A percentile compares a stretch with the other conserved stretches of the same genome.
These are phyloP conservation scores for Puffinus mauretanicus DNA, from an alignment of 2,113 vertebrate species.

Conservation along the genomic window DNA sequence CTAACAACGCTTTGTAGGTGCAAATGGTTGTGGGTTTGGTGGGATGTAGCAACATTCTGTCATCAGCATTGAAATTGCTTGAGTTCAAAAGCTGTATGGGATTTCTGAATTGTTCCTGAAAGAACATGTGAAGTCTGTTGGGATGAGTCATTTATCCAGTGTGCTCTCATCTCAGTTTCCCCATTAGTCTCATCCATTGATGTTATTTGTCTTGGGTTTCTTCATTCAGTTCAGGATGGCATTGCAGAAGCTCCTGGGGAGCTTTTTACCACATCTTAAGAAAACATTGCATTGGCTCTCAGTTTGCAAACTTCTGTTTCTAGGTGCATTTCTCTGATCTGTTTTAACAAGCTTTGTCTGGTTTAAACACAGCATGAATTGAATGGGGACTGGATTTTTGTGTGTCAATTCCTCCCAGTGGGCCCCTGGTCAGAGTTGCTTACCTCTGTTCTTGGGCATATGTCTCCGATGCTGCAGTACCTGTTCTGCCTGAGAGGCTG, in stretches of 20 bases:
- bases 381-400: background rate
- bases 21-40: constrained; percentile 18
- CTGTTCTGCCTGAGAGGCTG: background rate
- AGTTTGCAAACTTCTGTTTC: background rate
- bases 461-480: background rate
- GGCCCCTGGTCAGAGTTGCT: background rate
- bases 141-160: background rate
- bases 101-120: background rate
- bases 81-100: constrained; percentile 25
- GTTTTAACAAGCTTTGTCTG: background rate
- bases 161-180: background rate
- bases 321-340: background rate
- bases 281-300: background rate
- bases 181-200: background rate
- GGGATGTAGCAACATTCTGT: background rate
- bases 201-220: background rate
- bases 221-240: background rate
- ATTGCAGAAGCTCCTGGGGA: background rate
- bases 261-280: background rate
- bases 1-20: background rate
- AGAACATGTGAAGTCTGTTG: background rate
- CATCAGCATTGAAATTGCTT: background rate
- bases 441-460: background rate
- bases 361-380: background rate
- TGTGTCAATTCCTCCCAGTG: background rate